These are phyloP conservation scores for Drosophila kepulauana DNA, from an alignment of 1,140 invertebrate genomes.

Conservation along the genomic window DNA sequence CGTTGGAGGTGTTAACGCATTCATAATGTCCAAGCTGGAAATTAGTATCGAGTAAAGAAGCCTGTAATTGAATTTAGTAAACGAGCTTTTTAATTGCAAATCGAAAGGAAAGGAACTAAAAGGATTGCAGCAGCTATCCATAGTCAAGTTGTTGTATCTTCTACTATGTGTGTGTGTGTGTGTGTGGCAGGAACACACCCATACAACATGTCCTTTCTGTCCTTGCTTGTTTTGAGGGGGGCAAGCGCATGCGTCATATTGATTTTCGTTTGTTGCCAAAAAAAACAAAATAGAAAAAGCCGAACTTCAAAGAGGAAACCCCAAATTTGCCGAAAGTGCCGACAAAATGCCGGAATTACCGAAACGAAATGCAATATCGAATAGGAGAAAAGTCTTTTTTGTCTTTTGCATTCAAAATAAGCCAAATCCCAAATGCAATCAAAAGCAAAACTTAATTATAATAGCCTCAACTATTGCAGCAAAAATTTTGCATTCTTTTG, in stretches of 20 bases:
- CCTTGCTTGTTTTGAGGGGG: background rate
- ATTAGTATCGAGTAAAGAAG: background rate
- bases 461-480: slow-evolving; percentile 15
- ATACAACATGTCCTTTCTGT: background rate
- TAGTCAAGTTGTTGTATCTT: slow-evolving; percentile 9
- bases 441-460: slow-evolving; percentile 51
- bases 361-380: slow-evolving; percentile 35
- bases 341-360: slow-evolving; percentile 39
- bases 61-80: slow-evolving; percentile 3
- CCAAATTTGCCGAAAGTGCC: slow-evolving; percentile 72
- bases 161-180: slow-evolving; percentile 2
- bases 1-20: background rate
- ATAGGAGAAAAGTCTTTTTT: background rate
- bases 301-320: slow-evolving; percentile 72
- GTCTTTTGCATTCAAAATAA: background rate
- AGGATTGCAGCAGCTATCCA: background rate
- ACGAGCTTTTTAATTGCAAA: slow-evolving; percentile 9
- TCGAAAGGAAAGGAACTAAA: background rate
- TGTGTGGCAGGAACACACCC: slow-evolving; percentile 23
- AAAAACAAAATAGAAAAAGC: background rate
- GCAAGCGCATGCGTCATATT: slow-evolving; percentile 77
- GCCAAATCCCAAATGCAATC: slow-evolving; percentile 28
- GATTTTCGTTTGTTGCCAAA: slow-evolving; percentile 61
- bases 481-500: slow-evolving; percentile 17
- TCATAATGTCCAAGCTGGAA: background rate